phyloP scores from a whole-genome alignment of 2,797 vertebrate species.

The Takifugu rubripes region DNA sequence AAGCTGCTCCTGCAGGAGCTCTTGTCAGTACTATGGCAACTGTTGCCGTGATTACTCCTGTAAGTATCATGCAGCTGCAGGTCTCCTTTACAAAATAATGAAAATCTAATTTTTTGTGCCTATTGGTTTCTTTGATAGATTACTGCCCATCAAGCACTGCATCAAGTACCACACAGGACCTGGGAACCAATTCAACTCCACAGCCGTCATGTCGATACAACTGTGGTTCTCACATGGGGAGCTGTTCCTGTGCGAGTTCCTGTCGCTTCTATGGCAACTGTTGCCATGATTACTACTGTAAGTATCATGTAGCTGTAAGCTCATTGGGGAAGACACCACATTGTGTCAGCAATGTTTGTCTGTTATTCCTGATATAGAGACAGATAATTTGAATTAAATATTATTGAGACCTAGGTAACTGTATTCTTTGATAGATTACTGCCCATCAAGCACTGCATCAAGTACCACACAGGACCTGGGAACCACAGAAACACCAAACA shows the following conservation, averaged over 20 bases:
- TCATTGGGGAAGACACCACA: no score
- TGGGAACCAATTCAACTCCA: no score
- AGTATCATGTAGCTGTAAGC: not conserved
- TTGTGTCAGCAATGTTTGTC: no score
- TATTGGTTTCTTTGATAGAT: not conserved
- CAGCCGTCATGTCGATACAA: not conserved
- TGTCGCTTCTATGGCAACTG: slow-evolving; percentile 2
- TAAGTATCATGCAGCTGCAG: not conserved
- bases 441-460: not conserved
- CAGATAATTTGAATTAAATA: no score
- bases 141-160: not conserved
- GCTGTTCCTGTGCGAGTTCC: slow-evolving; percentile 4
- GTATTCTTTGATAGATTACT: not conserved
- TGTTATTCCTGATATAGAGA: no score
- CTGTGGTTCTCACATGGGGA: slow-evolving; percentile 4
- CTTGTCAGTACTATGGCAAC: slow-evolving; percentile 1
- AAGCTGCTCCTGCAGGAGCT: slow-evolving; percentile 3
- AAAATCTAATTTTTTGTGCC: no score
- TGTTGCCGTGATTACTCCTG: slow-evolving; percentile 2
- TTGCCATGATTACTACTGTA: not conserved
- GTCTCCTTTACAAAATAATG: no score
- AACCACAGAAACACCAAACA: no score
- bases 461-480: no score
- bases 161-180: not conserved
- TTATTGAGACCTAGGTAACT: not conserved